Percentiles rank a stretch among this genome's conserved stretches.
These are phyloP conservation scores for Tadarida brasiliensis DNA, from an alignment of 2,797 vertebrate genomes.

Conservation along the genomic window DNA sequence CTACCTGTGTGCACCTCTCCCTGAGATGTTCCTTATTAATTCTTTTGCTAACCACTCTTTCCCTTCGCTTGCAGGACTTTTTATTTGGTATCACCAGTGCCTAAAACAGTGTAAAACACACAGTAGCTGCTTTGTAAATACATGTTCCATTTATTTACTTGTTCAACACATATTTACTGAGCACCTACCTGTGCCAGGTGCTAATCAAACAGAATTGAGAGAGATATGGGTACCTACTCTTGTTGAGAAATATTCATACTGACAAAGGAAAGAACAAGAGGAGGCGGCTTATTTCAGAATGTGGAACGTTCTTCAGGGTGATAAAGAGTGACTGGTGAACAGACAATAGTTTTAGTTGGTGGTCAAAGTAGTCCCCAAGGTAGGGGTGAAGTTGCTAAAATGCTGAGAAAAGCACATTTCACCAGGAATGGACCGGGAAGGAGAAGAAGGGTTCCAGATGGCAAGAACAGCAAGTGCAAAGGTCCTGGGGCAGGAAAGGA, in stretches of 20 bases:
- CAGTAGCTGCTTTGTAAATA: not conserved
- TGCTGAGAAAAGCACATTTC: not conserved
- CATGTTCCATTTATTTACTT: not conserved
- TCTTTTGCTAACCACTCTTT: not conserved
- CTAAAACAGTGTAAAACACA: not conserved
- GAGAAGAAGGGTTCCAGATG: too few species aligned
- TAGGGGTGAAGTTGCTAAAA: not conserved
- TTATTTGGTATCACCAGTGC: not conserved
- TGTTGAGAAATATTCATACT: not conserved
- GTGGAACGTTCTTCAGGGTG: not conserved
- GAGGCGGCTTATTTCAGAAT: not conserved
- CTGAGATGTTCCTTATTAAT: not conserved
- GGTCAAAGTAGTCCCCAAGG: not conserved
- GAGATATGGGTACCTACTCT: not conserved
- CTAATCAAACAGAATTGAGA: not conserved
- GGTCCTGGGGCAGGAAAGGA: not conserved
- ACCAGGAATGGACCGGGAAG: not conserved
- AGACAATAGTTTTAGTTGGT: not conserved
- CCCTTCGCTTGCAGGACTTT: not conserved
- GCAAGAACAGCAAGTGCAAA: not conserved
- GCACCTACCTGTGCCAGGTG: not conserved
- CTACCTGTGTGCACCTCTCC: fast-evolving
- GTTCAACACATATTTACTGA: not conserved
- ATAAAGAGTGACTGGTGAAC: not conserved
- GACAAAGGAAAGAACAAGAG: not conserved